phyloP scores from a whole-genome alignment of 1,140 invertebrate species.

The Sitophilus oryzae region DNA sequence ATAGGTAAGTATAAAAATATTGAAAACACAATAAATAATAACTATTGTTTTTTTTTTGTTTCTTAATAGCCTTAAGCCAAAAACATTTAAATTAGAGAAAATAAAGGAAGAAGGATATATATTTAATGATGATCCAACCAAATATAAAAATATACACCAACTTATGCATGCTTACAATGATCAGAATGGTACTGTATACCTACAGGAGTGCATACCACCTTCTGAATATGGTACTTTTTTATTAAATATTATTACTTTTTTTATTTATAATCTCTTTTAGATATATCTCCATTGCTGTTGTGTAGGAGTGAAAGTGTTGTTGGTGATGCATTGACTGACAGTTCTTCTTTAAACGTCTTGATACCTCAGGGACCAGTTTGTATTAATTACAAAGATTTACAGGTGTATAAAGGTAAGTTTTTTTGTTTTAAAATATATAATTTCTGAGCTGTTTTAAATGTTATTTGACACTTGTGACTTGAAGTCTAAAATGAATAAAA shows the following conservation, averaged over 20 bases:
- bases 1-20: conserved; percentile 46
- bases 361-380: conserved; percentile 48
- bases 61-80: conserved; percentile 56
- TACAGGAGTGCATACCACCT: conserved; percentile 71
- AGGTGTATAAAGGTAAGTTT: conserved; percentile 55
- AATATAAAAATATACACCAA: conserved; percentile 57
- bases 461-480: too few species aligned
- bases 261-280: conserved; percentile 44
- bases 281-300: conserved; percentile 67
- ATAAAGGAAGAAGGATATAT: conserved; percentile 46
- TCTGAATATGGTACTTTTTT: conserved; percentile 70
- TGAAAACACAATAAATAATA: conserved; percentile 6
- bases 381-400: conserved; percentile 57
- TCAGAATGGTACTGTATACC: conserved; percentile 51
- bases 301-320: conserved; percentile 49
- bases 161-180: conserved; percentile 57
- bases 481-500: too few species aligned
- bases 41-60: conserved; percentile 12
- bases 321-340: conserved; percentile 44
- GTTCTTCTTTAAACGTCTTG: conserved; percentile 46
- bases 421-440: background rate
- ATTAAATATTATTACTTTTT: conserved; percentile 1
- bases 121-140: conserved; percentile 46
- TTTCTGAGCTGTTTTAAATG: background rate
- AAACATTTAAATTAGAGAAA: conserved; percentile 63